phyloP scores from a whole-genome alignment of 2,888 invertebrate species.

The Drosophila prolongata region DNA sequence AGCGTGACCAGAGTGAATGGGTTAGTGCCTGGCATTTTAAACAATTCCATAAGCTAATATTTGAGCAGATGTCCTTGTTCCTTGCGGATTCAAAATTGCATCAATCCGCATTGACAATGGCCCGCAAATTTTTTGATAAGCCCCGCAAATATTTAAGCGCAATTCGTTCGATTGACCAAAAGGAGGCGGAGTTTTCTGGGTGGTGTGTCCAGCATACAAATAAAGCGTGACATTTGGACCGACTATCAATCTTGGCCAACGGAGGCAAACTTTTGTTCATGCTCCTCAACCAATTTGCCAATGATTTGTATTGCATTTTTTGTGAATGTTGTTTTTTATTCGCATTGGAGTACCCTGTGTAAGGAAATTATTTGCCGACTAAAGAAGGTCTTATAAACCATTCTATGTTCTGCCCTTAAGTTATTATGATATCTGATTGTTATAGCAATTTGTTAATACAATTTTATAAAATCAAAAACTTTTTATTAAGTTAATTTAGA shows the following conservation, averaged over 20 bases:
- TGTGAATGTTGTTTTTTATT: slow-evolving; percentile 12
- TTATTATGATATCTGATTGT: too few relatives aligned
- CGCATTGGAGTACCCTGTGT: background rate
- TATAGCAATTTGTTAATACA: too few relatives aligned
- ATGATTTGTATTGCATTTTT: slow-evolving; percentile 69
- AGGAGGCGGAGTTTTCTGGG: slow-evolving; percentile 1
- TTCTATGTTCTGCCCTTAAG: too few relatives aligned
- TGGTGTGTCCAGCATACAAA: slow-evolving; percentile 62
- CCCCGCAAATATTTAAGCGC: slow-evolving; percentile 57
- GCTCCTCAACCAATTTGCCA: slow-evolving; percentile 44
- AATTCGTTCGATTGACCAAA: slow-evolving; percentile 49
- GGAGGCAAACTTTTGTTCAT: slow-evolving; percentile 52
- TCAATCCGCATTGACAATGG: slow-evolving; percentile 60
- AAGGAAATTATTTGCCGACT: too few relatives aligned
- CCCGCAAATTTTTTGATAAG: slow-evolving; percentile 63
- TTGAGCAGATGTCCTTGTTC: slow-evolving; percentile 67
- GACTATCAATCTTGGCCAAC: slow-evolving; percentile 67
- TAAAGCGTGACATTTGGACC: slow-evolving; percentile 43
- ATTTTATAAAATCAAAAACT: too few relatives aligned
- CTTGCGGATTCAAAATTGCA: slow-evolving; percentile 66
- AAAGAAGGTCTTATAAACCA: too few relatives aligned
- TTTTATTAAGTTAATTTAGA: too few relatives aligned
- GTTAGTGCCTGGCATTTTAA: slow-evolving; percentile 66
- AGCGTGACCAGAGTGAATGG: slow-evolving; percentile 67
- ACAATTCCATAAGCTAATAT: slow-evolving; percentile 75